Conservation (phyloP, 2,888 invertebrate genomes). For the Norana najaformis region DNA sequence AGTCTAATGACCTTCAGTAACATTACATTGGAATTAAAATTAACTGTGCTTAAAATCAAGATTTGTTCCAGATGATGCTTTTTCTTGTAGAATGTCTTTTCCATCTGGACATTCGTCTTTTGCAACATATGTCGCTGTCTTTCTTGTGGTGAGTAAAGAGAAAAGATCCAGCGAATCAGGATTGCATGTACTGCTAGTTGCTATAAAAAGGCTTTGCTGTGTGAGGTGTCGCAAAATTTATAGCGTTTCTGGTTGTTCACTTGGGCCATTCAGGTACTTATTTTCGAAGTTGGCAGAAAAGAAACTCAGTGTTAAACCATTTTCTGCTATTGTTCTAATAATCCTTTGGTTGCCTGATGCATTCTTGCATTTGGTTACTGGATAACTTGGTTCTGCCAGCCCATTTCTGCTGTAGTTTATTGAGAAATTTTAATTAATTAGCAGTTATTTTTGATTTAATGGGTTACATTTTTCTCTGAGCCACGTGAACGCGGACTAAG, state of each 20-base stretch:
- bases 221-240: background rate
- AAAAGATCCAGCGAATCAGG: background rate
- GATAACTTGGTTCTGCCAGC: too few species aligned
- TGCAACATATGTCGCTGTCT: slow-evolving; percentile 52
- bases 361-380: too few species aligned
- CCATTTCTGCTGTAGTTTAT: too few species aligned
- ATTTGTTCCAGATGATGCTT: background rate
- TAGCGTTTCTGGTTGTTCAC: background rate
- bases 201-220: background rate
- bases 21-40: too few species aligned
- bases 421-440: too few species aligned
- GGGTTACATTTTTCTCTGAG: too few species aligned
- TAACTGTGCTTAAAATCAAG: background rate
- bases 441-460: too few species aligned
- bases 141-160: slow-evolving; percentile 52
- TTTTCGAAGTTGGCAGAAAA: too few species aligned
- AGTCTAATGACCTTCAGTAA: background rate
- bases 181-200: background rate
- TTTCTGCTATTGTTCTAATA: too few species aligned
- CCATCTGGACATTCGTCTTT: slow-evolving; percentile 60
- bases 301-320: too few species aligned
- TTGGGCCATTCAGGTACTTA: background rate
- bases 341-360: too few species aligned
- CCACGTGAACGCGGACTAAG: too few species aligned
- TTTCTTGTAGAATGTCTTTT: slow-evolving; percentile 55